Evolutionary conservation across 2,888 invertebrate genomes (phyloP).

Genomic region (Stramonita haemastoma): DNA sequence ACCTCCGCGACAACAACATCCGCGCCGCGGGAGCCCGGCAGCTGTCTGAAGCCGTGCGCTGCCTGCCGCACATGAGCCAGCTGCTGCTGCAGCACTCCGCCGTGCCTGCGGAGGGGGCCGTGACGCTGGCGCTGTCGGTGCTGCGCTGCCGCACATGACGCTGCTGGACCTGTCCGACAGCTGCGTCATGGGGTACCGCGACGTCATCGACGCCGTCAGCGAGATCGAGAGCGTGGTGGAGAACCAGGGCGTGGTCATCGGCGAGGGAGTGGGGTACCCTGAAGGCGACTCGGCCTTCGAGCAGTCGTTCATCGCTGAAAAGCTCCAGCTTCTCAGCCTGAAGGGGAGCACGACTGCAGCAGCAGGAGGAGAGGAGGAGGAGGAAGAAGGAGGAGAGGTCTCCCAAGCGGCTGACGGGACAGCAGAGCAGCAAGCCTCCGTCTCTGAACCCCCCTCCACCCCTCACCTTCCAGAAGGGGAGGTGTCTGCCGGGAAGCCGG

Average conservation of each 20-base stretch:
- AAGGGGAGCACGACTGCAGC: background rate
- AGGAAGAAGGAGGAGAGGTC: background rate
- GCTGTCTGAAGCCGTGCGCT: background rate
- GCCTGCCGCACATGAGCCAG: slow-evolving; percentile 12
- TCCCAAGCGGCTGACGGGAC: too few relatives aligned
- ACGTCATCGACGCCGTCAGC: background rate
- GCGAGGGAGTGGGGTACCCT: background rate
- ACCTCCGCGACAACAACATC: slow-evolving; percentile 23
- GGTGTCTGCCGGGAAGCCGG: background rate
- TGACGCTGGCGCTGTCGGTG: background rate
- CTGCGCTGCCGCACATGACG: slow-evolving; percentile 26
- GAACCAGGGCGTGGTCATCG: background rate
- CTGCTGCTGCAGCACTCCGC: slow-evolving; percentile 32
- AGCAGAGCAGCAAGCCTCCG: too few relatives aligned
- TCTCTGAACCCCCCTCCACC: too few relatives aligned
- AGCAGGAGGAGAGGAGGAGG: background rate
- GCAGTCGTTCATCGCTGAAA: background rate
- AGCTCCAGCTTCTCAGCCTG: background rate
- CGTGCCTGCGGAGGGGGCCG: background rate
- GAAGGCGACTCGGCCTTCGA: background rate
- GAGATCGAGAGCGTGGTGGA: background rate
- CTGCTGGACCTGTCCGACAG: slow-evolving; percentile 35
- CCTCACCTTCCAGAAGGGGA: too few relatives aligned
- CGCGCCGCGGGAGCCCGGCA: background rate
- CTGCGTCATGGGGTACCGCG: background rate